phyloP scores from a whole-genome alignment of 2,113 vertebrate genomes.

The Heloderma charlesbogerti region DNA sequence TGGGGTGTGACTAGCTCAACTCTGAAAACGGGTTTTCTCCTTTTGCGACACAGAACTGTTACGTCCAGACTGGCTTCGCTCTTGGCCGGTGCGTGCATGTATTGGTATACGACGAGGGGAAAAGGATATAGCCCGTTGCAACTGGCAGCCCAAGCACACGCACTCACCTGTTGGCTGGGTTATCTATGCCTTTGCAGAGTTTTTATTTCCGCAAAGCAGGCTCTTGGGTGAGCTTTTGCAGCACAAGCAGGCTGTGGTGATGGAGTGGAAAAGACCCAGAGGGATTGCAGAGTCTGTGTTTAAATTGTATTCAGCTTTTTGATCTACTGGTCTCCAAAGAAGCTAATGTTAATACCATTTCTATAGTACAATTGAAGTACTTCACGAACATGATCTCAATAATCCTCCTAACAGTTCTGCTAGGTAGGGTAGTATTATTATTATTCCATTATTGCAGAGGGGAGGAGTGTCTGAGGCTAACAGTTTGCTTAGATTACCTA shows the following conservation, averaged over 20 bases:
- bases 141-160: background rate
- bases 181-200: background rate
- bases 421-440: background rate
- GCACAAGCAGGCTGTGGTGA: background rate
- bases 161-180: background rate
- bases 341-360: background rate
- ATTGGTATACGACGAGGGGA: background rate
- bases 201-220: background rate
- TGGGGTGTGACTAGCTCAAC: background rate
- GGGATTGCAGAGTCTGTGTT: background rate
- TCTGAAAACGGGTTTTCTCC: background rate
- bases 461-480: background rate
- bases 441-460: background rate
- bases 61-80: background rate
- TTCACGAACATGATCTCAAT: background rate
- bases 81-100: background rate
- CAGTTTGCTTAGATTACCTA: background rate
- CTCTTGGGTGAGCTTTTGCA: background rate
- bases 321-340: background rate
- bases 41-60: background rate
- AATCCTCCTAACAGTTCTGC: background rate
- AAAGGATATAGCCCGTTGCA: background rate
- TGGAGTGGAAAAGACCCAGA: background rate
- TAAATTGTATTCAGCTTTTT: background rate
- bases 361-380: background rate